Conservation (phyloP, 2,888 invertebrate species). For the Trichogramma dendrolimi region DNA sequence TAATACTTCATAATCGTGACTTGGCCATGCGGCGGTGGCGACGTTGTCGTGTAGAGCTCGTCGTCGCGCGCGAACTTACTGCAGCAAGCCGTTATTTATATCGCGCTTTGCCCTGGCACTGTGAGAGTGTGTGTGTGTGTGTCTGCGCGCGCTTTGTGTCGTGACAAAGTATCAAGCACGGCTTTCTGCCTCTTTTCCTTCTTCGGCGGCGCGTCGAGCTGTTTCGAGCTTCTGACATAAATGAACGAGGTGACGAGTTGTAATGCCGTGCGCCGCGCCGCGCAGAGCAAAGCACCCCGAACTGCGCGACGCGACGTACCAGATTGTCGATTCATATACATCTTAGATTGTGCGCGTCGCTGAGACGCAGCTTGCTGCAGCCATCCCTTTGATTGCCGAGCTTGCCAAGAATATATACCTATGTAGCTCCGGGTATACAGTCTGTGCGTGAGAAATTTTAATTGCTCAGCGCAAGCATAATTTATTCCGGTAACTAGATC, state of each 20-base stretch:
- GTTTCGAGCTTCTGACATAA: neutral
- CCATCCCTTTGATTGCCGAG: too few species aligned
- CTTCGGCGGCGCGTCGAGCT: neutral
- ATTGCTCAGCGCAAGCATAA: too few species aligned
- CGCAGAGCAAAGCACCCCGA: neutral
- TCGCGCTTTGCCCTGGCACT: neutral
- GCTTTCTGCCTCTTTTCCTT: conserved; percentile 5
- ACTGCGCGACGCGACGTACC: neutral
- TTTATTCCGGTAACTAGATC: too few species aligned
- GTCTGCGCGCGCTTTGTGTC: conserved; percentile 5
- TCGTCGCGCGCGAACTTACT: too few species aligned
- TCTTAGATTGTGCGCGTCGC: too few species aligned
- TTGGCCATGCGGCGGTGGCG: neutral
- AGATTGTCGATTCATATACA: conserved; percentile 1
- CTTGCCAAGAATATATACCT: too few species aligned
- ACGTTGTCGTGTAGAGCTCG: too few species aligned
- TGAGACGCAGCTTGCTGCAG: too few species aligned
- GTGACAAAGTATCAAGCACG: conserved; percentile 19
- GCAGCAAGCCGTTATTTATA: conserved; percentile 17
- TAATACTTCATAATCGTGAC: conserved; percentile 24
- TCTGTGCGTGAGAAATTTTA: too few species aligned
- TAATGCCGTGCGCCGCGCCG: conserved; percentile 2
- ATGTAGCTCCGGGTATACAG: too few species aligned
- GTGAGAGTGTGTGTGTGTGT: too few species aligned
- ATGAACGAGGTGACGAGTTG: conserved; percentile 25